Base-by-base conservation (phyloP, 37 sponge, comb jelly and placozoan genomes). In the Theonella swinhoei region DNA sequence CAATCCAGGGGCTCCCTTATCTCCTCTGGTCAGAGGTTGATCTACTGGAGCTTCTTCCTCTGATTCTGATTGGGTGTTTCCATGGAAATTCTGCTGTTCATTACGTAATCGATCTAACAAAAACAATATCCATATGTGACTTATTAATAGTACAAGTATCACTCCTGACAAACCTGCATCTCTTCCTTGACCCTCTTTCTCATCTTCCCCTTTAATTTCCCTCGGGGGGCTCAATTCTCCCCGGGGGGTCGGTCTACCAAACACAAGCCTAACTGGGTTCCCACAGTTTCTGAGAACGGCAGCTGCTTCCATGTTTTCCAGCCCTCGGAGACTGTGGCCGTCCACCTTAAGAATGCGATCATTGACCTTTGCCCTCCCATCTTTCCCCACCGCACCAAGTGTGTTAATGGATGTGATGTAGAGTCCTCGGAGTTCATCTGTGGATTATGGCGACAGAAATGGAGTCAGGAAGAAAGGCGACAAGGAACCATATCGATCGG, bases 271-370 rank as follows among this genome's bases (percentile, higher is more conserved):
- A 32, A 93, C 87, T 7, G 47, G 39, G 42, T 93, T 72, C 17
- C 93, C 93, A 25, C 80, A 69, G 64, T 88, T 89, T 22, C 93
- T 77, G 28, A 93, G 72, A 26, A 84, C 70, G 11, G 86, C 84
- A 17, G 93, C 93, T 8, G 93, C 93, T 23, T 70, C 90, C 82
- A 80, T 88, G 80, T 88, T 93, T 73, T 85, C 91, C 70, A 93
- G 67, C 25, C 80, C 87, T 25, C 79, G 63, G 9, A 93, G 79
- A 32, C 79, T 68, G 11, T 58, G 66, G 28, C 87, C 79, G 73
- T 89, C 81, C 65, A 93, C 94, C 73, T 70, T 40, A 66, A 93
- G 61, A 17, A 95, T 78, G n/a, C 87, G 62, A 66, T 95, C 96
- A 0, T 83, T 83, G 17, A 72, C 66, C 34, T 42, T 61, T 31